Evolutionary conservation across 2,113 vertebrate genomes (phyloP).

Genomic region (Pagrus major): DNA sequence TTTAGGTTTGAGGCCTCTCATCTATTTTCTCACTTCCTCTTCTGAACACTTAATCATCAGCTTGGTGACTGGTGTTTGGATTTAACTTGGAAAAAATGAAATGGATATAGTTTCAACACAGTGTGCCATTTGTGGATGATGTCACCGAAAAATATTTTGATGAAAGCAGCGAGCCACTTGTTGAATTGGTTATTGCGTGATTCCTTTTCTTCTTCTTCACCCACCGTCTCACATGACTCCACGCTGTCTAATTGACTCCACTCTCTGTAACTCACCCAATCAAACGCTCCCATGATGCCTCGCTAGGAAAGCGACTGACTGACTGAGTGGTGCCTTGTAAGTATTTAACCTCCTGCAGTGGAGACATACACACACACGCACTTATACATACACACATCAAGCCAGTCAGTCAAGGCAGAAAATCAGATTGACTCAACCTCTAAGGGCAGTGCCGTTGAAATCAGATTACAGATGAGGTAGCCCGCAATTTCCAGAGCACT

Average conservation of each 20-base stretch:
- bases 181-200: conserved; percentile 43
- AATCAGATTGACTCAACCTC: conserved; percentile 83
- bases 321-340: conserved; percentile 78
- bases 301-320: conserved; percentile 65
- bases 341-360: conserved; percentile 78
- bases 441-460: conserved; percentile 81
- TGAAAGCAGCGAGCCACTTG: conserved; percentile 62
- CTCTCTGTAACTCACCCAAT: conserved; percentile 69
- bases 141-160: conserved; percentile 17
- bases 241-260: conserved; percentile 75
- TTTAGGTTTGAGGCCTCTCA: conserved; percentile 56
- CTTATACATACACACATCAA: conserved; percentile 32
- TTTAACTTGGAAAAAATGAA: conserved; percentile 35
- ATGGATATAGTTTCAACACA: conserved; percentile 17
- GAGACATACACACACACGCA: conserved; percentile 49
- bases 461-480: conserved; percentile 82
- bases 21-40: conserved; percentile 69
- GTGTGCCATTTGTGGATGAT: conserved; percentile 12
- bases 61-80: conserved; percentile 57
- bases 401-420: conserved; percentile 77
- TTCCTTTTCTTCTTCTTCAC: conserved; percentile 24
- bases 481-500: conserved; percentile 75
- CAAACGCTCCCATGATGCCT: conserved; percentile 77
- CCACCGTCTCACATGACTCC: conserved; percentile 69
- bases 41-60: conserved; percentile 57